Evolutionary conservation across 2,888 invertebrate species (phyloP).

Genomic region (Diadegma fenestrale): DNA sequence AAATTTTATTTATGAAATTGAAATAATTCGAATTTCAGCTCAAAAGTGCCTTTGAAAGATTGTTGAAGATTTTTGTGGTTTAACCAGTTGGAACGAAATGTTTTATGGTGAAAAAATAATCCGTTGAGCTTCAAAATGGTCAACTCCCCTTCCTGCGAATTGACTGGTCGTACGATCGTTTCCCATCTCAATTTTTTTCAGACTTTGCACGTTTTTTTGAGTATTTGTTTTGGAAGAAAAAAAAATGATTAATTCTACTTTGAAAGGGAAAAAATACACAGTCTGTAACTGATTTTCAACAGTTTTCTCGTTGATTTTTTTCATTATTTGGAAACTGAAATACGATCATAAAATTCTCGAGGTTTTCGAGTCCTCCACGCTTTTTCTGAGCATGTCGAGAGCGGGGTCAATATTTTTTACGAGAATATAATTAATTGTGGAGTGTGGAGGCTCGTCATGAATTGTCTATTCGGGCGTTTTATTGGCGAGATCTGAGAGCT

Average conservation of each 20-base stretch:
- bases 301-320: background rate
- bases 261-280: background rate
- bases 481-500: constrained; percentile 65
- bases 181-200: background rate
- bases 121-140: background rate
- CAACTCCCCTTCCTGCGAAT: background rate
- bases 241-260: background rate
- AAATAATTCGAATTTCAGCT: background rate
- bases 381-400: background rate
- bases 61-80: background rate
- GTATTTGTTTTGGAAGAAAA: background rate
- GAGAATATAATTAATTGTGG: background rate
- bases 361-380: background rate
- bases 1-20: background rate
- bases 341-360: background rate
- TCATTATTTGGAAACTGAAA: background rate
- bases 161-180: background rate
- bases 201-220: background rate
- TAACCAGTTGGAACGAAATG: background rate
- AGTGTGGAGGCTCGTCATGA: background rate
- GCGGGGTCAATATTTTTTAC: background rate
- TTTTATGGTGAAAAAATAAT: background rate
- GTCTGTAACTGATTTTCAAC: background rate
- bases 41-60: background rate
- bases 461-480: constrained; percentile 37